Percentiles rank a stretch among this genome's conserved stretches.
Evolutionary conservation across 2,797 vertebrate genomes (phyloP).

Genomic region (Rhinoraja longicauda): DNA sequence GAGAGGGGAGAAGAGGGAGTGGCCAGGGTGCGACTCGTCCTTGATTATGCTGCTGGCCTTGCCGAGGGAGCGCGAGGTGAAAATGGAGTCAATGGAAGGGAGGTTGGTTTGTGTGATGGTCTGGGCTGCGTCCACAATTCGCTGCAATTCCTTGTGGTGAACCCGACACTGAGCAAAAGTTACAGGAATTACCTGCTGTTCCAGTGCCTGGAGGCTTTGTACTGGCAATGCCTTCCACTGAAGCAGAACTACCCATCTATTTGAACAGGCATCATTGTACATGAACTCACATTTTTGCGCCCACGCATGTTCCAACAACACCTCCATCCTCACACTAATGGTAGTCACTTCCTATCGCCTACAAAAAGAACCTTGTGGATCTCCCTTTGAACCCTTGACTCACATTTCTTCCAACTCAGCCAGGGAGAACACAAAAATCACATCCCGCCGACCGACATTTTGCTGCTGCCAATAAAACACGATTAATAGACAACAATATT

Average conservation of each 20-base stretch:
- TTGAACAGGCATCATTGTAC: background rate
- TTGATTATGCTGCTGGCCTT: too few species aligned
- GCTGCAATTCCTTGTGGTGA: background rate
- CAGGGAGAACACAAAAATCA: background rate
- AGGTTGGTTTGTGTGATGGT: too few species aligned
- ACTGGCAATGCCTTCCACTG: background rate
- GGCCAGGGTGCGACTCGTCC: too few species aligned
- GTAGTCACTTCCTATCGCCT: background rate
- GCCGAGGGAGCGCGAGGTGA: too few species aligned
- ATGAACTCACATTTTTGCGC: background rate
- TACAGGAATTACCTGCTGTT: constrained; percentile 33
- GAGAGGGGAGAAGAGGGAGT: too few species aligned
- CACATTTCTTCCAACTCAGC: background rate
- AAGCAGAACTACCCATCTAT: background rate
- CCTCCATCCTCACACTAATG: background rate
- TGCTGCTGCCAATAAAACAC: background rate
- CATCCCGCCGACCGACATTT: background rate
- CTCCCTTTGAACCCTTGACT: background rate
- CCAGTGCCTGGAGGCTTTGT: constrained; percentile 15
- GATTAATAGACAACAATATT: background rate
- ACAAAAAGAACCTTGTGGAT: background rate
- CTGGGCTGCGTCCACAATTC: too few species aligned
- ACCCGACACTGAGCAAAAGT: constrained; percentile 25
- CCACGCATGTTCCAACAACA: background rate
- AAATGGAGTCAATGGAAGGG: too few species aligned